Percentiles rank a stretch among this genome's conserved stretches.
Evolutionary conservation across 2,113 vertebrate genomes (phyloP).

Genomic region (Psammodynastes pulverulentus): DNA sequence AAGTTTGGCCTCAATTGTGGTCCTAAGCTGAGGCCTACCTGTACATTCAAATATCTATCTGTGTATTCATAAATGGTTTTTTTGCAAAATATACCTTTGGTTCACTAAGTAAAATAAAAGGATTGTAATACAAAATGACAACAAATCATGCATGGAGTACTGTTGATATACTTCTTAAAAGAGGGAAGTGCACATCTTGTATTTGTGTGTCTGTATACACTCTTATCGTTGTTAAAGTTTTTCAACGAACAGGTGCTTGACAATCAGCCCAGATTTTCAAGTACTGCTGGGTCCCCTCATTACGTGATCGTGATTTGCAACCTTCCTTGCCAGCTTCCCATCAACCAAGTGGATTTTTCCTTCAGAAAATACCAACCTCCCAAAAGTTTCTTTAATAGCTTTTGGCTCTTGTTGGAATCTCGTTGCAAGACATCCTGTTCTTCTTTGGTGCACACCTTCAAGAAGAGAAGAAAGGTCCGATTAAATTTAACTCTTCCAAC

Average conservation of each 20-base stretch:
- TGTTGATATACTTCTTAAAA: background rate
- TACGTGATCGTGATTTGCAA: background rate
- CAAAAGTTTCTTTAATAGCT: conserved; percentile 92
- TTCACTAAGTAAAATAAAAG: background rate
- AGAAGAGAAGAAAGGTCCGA: background rate
- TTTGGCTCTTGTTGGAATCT: conserved; percentile 98
- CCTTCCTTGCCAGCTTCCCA: background rate
- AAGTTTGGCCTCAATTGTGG: background rate
- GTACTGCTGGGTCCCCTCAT: background rate
- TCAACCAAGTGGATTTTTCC: background rate
- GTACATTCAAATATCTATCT: background rate
- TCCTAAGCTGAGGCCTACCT: background rate
- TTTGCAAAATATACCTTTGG: background rate
- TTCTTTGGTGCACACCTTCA: conserved; percentile 92
- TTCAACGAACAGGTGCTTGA: background rate
- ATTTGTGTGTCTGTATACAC: background rate
- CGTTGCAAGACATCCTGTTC: conserved; percentile 90
- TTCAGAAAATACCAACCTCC: conserved; percentile 71
- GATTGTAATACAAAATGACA: background rate
- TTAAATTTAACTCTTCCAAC: background rate
- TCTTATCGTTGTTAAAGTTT: background rate
- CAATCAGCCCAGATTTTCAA: background rate
- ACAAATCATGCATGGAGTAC: background rate
- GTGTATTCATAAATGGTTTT: background rate
- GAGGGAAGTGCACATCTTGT: background rate